Conservation (phyloP, 2,888 invertebrate species). For the Hermodice carunculata region DNA sequence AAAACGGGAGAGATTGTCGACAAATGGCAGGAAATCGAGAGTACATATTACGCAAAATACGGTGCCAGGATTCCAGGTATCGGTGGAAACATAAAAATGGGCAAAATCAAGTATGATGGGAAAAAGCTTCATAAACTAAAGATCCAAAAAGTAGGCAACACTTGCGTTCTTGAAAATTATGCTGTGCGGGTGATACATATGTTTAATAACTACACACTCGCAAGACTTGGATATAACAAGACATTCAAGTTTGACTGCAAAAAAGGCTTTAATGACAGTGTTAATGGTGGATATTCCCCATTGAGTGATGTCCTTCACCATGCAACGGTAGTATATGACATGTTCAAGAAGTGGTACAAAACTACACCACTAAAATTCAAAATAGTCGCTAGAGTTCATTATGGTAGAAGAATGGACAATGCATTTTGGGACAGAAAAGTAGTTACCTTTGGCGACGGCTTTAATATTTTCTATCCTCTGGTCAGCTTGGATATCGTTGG, state of each 20-base stretch:
- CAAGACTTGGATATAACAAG: too few relatives aligned
- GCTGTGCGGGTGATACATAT: too few relatives aligned
- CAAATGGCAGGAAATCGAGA: conserved; percentile 14
- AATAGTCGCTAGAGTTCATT: conserved; percentile 45
- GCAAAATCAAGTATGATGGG: conserved; percentile 8
- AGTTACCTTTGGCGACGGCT: conserved; percentile 24
- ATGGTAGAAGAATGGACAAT: conserved; percentile 39
- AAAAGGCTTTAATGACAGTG: conserved; percentile 28
- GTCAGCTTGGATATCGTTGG: conserved; percentile 37
- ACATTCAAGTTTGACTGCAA: conserved; percentile 29
- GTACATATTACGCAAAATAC: too few relatives aligned
- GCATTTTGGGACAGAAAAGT: conserved; percentile 43
- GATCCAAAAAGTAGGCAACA: not conserved
- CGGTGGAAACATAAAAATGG: conserved; percentile 8
- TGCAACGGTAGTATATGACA: conserved; percentile 41
- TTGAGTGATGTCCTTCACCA: conserved; percentile 45
- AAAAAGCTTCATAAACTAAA: conserved; percentile 2
- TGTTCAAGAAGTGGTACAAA: conserved; percentile 48
- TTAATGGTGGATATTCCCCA: conserved; percentile 38
- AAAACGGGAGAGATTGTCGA: conserved; percentile 12
- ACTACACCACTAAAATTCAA: not conserved
- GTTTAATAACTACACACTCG: too few relatives aligned
- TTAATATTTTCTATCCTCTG: conserved; percentile 33
- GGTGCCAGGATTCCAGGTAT: too few relatives aligned
- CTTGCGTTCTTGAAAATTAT: too few relatives aligned